Base-by-base conservation (phyloP, 2,888 invertebrate genomes). In the Macrophya annulata region DNA sequence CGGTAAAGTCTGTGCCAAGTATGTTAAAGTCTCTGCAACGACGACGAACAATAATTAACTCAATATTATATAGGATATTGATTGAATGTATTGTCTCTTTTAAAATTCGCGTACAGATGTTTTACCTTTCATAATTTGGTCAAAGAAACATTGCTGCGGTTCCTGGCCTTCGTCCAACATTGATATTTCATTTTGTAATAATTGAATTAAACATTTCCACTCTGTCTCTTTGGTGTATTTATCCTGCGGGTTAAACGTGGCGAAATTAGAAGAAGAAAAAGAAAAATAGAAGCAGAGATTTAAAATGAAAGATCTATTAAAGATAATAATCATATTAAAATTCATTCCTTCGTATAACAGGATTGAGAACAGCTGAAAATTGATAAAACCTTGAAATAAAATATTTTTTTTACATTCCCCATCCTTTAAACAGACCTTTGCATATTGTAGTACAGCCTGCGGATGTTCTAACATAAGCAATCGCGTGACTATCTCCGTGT, bases 401-500 rank as follows among this genome's bases (percentile, higher is more conserved):
- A 25, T 62, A 21, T 31, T 31, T 31, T 31, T 31, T 31, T 31
- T 2, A 31, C 31, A 31, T 2, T 31, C 3, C 9, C 10, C 21
- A 51, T 76, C 21, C n/a, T 25, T 76, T 12, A 6, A 72, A 55
- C 59, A 90, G 91, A 96, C 96, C 94, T 96, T 96, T 76, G 96
- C 96, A 91, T 96, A 96, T 85, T 96, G 95, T 87, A 96, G 93
- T 48, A 96, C 91, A 89, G 95, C 95, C 88, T 95, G 95, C 0
- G 96, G 96, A 88, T 95, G 95, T 85, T 94, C 94, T 51, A 95
- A 95, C 48, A 96, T 93, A 88, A 96, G 91, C 88, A 95, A 93
- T 85, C 94, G 92, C 1, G 95, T 93, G n/a, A 89, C 91, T 93
- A 74, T 94, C 94, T 91, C 96, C 93, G 88, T 94, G 93, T 88